Evolutionary conservation across 2,888 invertebrate genomes (phyloP).

Genomic region (Dasysyrphus tricinctus): DNA sequence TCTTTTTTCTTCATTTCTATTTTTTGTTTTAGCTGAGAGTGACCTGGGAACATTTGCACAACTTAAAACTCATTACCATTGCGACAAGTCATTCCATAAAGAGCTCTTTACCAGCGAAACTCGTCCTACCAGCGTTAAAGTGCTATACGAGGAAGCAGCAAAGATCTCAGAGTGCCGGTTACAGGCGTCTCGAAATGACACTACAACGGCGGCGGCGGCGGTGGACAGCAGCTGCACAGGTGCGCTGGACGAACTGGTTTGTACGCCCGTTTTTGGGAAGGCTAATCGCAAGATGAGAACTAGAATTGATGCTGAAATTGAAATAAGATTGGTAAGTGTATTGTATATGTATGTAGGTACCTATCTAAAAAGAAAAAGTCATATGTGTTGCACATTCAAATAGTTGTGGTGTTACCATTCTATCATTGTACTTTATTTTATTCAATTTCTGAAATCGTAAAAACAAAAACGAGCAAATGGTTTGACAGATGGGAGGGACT

Average conservation of each 20-base stretch:
- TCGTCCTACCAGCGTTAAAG: conserved; percentile 89
- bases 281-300: conserved; percentile 88
- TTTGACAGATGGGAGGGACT: too few relatives aligned
- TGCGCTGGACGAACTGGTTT: conserved; percentile 87
- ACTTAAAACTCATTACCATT: conserved; percentile 90
- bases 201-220: conserved; percentile 37
- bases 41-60: conserved; percentile 94
- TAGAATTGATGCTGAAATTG: conserved; percentile 92
- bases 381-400: not conserved
- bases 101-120: conserved; percentile 90
- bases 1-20: conserved; percentile 19
- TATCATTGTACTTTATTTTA: too few relatives aligned
- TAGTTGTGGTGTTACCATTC: conserved; percentile 7
- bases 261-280: conserved; percentile 91
- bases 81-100: conserved; percentile 88
- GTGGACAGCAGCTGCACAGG: conserved; percentile 85
- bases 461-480: too few relatives aligned
- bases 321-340: conserved; percentile 92
- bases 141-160: conserved; percentile 91
- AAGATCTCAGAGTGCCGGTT: conserved; percentile 79
- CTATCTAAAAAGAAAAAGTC: not conserved
- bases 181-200: conserved; percentile 77
- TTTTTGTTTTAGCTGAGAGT: conserved; percentile 91
- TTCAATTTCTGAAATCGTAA: too few relatives aligned
- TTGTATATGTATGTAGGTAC: too few relatives aligned